These are phyloP conservation scores for Hippocampus zosterae DNA, from an alignment of 2,113 vertebrate species.

Conservation along the genomic window DNA sequence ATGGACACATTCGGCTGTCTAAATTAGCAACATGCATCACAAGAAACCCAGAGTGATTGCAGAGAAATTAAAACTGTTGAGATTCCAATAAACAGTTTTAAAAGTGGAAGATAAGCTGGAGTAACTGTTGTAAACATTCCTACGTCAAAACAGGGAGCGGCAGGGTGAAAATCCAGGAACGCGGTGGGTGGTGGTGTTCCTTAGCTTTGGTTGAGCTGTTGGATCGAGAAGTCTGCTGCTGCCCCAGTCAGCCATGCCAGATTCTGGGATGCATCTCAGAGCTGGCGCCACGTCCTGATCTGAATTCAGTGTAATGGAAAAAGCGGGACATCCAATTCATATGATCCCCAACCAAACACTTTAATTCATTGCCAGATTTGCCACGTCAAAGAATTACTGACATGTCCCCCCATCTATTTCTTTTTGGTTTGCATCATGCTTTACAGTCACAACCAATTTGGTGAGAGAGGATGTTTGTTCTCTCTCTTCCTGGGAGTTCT, in stretches of 20 bases:
- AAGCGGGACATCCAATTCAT: conserved; percentile 32
- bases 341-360: conserved; percentile 44
- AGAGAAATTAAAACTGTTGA: neutral
- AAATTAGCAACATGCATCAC: conserved; percentile 1
- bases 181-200: conserved; percentile 15
- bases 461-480: conserved; percentile 3
- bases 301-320: conserved; percentile 47
- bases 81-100: neutral
- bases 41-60: neutral
- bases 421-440: conserved; percentile 10
- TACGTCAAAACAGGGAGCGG: conserved; percentile 17
- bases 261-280: conserved; percentile 42
- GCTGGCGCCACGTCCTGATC: conserved; percentile 35
- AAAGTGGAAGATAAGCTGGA: neutral
- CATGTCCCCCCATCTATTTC: neutral
- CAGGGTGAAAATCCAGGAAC: conserved; percentile 21
- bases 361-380: conserved; percentile 46
- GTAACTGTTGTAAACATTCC: conserved; percentile 28
- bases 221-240: conserved; percentile 24
- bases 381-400: conserved; percentile 49
- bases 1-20: neutral
- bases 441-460: conserved; percentile 36
- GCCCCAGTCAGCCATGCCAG: conserved; percentile 21
- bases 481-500: conserved; percentile 18
- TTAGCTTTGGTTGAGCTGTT: conserved; percentile 14